phyloP scores from a whole-genome alignment of 2,888 invertebrate genomes.

The Anoncus sp. region DNA sequence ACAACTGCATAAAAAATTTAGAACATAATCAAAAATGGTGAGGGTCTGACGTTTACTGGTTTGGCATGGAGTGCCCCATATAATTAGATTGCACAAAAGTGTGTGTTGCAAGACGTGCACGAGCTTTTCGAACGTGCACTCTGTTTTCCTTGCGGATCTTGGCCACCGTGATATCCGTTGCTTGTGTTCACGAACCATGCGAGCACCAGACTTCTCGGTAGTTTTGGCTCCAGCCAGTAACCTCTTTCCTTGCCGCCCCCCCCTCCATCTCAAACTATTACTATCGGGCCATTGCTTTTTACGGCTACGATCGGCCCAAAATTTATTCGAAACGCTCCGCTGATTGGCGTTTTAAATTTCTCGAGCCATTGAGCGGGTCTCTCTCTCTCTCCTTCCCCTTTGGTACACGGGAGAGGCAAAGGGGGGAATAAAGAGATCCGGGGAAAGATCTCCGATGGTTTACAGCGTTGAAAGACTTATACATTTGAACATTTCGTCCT shows the following conservation, averaged over 20 bases:
- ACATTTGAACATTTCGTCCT: constrained; percentile 21
- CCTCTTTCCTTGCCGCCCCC: background rate
- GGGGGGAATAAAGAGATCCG: constrained; percentile 14
- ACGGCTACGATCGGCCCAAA: constrained; percentile 75
- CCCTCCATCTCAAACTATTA: constrained; percentile 68
- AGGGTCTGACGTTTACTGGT: no score
- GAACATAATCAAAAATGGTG: no score
- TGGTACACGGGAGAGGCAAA: background rate
- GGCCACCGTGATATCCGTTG: constrained; percentile 33
- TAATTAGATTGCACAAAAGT: constrained; percentile 17
- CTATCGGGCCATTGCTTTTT: constrained; percentile 79
- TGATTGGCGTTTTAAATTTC: constrained; percentile 81
- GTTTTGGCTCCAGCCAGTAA: constrained; percentile 71
- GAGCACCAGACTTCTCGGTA: constrained; percentile 64
- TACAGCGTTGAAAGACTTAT: constrained; percentile 19
- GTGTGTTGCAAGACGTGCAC: constrained; percentile 7
- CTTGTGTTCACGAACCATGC: constrained; percentile 40
- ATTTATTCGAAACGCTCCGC: constrained; percentile 76
- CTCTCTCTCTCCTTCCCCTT: constrained; percentile 13
- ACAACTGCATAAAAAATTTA: no score
- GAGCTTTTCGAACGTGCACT: constrained; percentile 8
- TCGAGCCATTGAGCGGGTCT: constrained; percentile 75
- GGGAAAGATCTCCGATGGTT: constrained; percentile 24
- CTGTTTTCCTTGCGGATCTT: constrained; percentile 31
- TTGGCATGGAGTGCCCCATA: no score